Conservation (phyloP, 2,113 vertebrate genomes). For the Laterallus jamaicensis region DNA sequence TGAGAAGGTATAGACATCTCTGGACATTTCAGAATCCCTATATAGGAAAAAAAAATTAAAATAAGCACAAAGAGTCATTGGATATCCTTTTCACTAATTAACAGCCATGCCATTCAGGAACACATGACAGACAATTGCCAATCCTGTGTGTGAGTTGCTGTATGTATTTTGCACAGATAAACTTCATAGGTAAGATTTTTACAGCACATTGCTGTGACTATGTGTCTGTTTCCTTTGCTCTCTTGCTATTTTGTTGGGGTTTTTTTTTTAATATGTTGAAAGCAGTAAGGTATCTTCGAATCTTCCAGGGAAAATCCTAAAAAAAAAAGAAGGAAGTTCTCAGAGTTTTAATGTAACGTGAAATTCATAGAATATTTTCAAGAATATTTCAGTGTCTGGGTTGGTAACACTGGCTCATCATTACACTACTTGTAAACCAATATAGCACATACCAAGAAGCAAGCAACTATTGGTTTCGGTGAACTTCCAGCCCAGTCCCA, state of each 20-base stretch:
- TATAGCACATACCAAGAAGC: neutral
- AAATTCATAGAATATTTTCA: neutral
- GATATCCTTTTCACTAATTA: neutral
- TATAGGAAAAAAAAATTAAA: neutral
- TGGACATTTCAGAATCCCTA: neutral
- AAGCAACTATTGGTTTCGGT: neutral
- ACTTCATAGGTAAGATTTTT: neutral
- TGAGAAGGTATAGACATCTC: neutral
- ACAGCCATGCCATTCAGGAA: neutral
- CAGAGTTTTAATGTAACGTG: neutral
- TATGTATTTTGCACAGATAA: neutral
- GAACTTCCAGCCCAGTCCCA: neutral
- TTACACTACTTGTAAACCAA: neutral
- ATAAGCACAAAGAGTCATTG: neutral
- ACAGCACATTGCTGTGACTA: neutral
- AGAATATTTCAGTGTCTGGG: neutral
- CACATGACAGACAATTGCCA: neutral
- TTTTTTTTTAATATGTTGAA: neutral
- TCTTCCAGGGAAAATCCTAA: neutral
- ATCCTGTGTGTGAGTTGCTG: neutral
- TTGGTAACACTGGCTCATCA: neutral
- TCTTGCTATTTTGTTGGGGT: neutral
- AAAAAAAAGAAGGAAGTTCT: neutral
- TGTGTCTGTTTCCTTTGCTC: neutral
- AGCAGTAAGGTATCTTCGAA: neutral